Conservation (phyloP, 2,113 vertebrate genomes). For the Telmatochromis brichardi region DNA sequence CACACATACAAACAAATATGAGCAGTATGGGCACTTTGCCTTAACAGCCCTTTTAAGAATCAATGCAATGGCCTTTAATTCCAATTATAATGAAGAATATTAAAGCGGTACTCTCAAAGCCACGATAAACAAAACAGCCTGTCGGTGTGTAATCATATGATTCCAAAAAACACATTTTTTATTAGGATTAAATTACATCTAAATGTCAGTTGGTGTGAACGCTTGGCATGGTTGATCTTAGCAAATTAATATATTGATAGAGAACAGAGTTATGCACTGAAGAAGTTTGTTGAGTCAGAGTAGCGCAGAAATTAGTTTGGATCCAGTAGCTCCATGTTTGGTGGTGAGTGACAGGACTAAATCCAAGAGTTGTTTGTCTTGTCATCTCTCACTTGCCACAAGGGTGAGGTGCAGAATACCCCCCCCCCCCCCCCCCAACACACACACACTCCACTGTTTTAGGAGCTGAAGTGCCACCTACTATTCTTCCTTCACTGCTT, state of each 20-base stretch:
- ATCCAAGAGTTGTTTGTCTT: neutral
- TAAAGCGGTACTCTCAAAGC: neutral
- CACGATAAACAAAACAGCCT: constrained; percentile 36
- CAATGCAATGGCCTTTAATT: constrained; percentile 55
- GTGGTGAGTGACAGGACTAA: neutral
- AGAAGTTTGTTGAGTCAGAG: neutral
- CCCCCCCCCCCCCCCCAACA: neutral
- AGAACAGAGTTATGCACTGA: neutral
- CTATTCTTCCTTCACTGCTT: constrained; percentile 1
- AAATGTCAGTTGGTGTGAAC: constrained; percentile 51
- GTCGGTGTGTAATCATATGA: constrained; percentile 20
- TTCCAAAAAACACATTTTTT: constrained; percentile 13
- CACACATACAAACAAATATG: neutral
- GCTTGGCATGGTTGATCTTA: constrained; percentile 8
- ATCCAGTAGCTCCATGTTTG: neutral
- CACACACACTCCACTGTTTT: neutral
- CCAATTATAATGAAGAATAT: constrained; percentile 28
- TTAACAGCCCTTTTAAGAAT: constrained; percentile 12
- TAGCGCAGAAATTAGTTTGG: neutral
- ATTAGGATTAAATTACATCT: constrained; percentile 29
- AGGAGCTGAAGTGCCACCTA: constrained; percentile 1
- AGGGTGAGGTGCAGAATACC: neutral
- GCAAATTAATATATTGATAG: constrained; percentile 42
- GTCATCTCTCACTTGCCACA: neutral
- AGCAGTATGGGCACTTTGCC: neutral